Evolutionary conservation across 1,140 invertebrate genomes (phyloP), one percentile per base, ranked within the genome.

Genomic region (Aphelinus atriplicis): DNA sequence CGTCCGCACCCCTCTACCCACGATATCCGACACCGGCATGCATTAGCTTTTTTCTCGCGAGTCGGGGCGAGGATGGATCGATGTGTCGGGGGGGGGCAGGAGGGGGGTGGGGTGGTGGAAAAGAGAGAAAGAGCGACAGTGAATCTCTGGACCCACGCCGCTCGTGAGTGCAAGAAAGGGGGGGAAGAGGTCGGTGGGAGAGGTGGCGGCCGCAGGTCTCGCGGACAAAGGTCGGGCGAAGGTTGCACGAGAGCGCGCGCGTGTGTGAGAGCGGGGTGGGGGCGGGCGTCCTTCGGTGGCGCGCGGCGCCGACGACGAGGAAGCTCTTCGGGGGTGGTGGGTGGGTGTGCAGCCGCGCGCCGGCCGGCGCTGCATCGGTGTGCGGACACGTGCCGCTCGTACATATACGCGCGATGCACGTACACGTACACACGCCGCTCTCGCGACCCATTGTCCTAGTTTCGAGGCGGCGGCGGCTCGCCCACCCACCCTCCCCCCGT

Each of bases 371-470:
- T 45, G 45, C 50, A 9, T 69, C 69, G 78, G 83, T 83, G 74
- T 83, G 73, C 85, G 84, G 83, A 77, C 84, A 85, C 84, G 84
- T 85, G 84, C 79, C 76, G 80, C 69, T 78, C 51, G 71, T 78
- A 77, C 78, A 0, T 81, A 80, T 78, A 82, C 77, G 75, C 51
- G 51, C 51, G 51, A 9, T 26, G 26, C 61, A 45, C 26, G 63
- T 51, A n/a, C 46, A 50, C 26, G 67, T 72, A 71, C 75, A 75
- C 74, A 43, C 47, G 73, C 61, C 77, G 78, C 80, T 78, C 81
- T 80, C 83, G 81, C 82, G 85, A 85, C 84, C 83, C 83, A 85
- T 84, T 86, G 85, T 83, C 86, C 86, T 80, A 86, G 84, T 85
- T 87, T 85, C 58, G 51, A 66, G 66, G 64, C 26, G 7, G 7